These are phyloP conservation scores for Tachina fera DNA, from an alignment of 2,888 invertebrate genomes.

Conservation along the genomic window DNA sequence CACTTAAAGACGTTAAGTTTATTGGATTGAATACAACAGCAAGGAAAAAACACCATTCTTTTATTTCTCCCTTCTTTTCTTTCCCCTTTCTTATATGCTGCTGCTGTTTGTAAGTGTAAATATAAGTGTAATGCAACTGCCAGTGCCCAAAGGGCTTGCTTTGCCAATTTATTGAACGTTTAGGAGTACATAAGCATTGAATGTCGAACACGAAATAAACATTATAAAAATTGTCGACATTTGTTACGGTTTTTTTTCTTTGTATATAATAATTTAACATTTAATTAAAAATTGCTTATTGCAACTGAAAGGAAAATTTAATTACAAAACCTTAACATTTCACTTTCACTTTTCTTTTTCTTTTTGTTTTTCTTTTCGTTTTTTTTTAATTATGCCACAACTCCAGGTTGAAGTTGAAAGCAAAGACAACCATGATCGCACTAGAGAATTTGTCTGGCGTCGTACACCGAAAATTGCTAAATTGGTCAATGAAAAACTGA, in stretches of 20 bases:
- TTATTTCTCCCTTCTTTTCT: neutral
- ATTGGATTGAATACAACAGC: conserved; percentile 10
- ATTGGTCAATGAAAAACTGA: conserved; percentile 91
- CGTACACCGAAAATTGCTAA: conserved; percentile 92
- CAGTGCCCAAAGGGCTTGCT: conserved; percentile 51
- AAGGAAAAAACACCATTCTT: neutral
- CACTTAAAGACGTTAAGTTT: conserved; percentile 36
- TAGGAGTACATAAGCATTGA: conserved; percentile 40
- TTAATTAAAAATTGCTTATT: conserved; percentile 65
- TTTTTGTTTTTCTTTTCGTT: conserved; percentile 28
- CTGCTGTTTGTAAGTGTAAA: neutral
- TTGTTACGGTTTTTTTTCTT: neutral
- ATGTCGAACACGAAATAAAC: conserved; percentile 40
- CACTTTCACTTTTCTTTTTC: too few species aligned
- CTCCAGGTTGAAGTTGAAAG: conserved; percentile 92
- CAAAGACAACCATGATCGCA: conserved; percentile 91
- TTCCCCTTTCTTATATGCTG: neutral
- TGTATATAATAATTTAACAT: conserved; percentile 59
- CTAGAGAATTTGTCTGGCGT: conserved; percentile 92
- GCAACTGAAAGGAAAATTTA: conserved; percentile 60
- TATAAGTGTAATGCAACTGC: conserved; percentile 11
- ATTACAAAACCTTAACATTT: conserved; percentile 41
- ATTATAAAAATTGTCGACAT: conserved; percentile 51
- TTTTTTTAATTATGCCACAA: conserved; percentile 16
- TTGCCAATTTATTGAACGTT: conserved; percentile 38